Conservation (phyloP, 2,797 vertebrate species). For the Anolis apletophallus region DNA sequence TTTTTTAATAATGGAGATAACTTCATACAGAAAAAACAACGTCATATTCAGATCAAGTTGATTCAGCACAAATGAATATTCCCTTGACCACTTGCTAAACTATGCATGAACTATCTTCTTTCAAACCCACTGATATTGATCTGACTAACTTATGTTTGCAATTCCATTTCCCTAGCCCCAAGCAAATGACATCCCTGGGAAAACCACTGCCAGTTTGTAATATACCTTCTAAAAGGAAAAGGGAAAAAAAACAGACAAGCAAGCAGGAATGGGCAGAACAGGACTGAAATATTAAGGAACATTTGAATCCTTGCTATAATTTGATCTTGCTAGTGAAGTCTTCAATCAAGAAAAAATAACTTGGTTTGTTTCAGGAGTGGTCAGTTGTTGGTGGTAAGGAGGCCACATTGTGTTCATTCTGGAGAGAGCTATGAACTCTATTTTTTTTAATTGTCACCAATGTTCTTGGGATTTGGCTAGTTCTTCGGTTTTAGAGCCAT, state of each 20-base stretch:
- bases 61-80: neutral
- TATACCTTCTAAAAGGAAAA: neutral
- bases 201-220: neutral
- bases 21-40: neutral
- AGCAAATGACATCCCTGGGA: neutral
- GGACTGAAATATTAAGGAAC: neutral
- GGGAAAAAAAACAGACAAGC: neutral
- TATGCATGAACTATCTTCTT: neutral
- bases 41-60: neutral
- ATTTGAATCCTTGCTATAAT: neutral
- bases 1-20: neutral
- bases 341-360: neutral
- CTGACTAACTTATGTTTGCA: neutral
- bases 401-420: too few relatives aligned
- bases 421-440: too few relatives aligned
- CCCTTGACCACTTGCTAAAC: neutral
- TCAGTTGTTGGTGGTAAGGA: too few relatives aligned
- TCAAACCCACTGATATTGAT: neutral
- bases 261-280: neutral
- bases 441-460: too few relatives aligned
- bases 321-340: neutral
- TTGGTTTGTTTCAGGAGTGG: neutral
- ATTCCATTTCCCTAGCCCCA: neutral
- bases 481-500: too few relatives aligned
- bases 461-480: too few relatives aligned